phyloP scores from a whole-genome alignment of 2,888 invertebrate species.

The Diadromus collaris region DNA sequence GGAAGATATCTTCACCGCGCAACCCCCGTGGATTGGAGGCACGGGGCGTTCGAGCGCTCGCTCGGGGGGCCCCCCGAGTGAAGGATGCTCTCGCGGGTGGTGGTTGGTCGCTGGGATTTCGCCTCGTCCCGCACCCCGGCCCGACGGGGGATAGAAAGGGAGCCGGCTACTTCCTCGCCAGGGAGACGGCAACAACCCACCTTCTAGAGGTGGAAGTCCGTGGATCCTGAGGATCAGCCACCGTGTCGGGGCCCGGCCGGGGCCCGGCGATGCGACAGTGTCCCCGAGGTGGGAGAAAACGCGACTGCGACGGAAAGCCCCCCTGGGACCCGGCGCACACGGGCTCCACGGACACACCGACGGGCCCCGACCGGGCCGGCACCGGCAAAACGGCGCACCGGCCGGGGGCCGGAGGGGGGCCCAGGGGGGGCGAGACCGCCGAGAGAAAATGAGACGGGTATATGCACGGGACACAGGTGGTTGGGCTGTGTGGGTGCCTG shows the following conservation, averaged over 20 bases:
- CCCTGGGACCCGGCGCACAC: not conserved
- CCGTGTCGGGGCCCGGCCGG: not conserved
- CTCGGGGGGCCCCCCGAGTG: constrained; percentile 77
- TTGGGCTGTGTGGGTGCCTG: constrained; percentile 59
- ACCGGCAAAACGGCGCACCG: no score
- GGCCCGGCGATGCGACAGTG: constrained; percentile 30
- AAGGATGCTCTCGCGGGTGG: constrained; percentile 73
- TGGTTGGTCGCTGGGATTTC: constrained; percentile 69
- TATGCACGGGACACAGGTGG: constrained; percentile 15
- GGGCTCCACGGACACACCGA: constrained; percentile 20
- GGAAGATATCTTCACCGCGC: constrained; percentile 2
- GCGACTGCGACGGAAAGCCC: constrained; percentile 44
- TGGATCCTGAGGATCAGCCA: constrained; percentile 50
- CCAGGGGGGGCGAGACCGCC: constrained; percentile 16
- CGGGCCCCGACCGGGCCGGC: constrained; percentile 10
- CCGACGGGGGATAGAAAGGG: constrained; percentile 65
- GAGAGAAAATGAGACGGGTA: not conserved
- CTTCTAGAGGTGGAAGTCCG: constrained; percentile 1
- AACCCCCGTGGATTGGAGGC: constrained; percentile 39
- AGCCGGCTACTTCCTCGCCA: constrained; percentile 58
- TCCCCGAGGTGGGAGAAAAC: constrained; percentile 55
- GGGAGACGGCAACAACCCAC: constrained; percentile 27
- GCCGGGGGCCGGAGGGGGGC: constrained; percentile 39
- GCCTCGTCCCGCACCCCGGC: constrained; percentile 60
- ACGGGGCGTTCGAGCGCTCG: constrained; percentile 51